Conservation (phyloP, 2,888 invertebrate species). For the Tetanocera ferruginea region DNA sequence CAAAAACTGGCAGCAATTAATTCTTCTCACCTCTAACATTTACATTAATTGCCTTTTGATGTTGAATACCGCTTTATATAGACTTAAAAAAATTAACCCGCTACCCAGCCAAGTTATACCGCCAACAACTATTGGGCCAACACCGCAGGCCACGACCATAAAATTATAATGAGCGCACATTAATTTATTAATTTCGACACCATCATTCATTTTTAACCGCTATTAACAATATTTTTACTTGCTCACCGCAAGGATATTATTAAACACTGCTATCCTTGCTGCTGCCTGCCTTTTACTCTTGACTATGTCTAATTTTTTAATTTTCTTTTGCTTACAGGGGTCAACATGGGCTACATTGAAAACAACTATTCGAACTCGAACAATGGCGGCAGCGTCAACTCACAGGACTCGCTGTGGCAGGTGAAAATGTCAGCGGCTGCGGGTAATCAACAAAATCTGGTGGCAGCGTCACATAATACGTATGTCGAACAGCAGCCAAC, state of each 20-base stretch:
- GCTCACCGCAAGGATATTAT: background rate
- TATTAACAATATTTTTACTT: background rate
- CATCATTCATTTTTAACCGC: background rate
- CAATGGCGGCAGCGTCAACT: slow-evolving; percentile 95
- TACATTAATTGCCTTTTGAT: no score
- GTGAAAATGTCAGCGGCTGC: slow-evolving; percentile 88
- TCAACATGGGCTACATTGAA: slow-evolving; percentile 91
- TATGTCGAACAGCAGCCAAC: slow-evolving; percentile 78
- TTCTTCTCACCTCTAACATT: no score
- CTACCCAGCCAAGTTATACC: background rate
- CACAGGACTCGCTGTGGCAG: slow-evolving; percentile 94
- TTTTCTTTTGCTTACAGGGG: slow-evolving; percentile 73
- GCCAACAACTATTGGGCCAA: background rate
- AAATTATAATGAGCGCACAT: slow-evolving; percentile 39
- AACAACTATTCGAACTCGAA: slow-evolving; percentile 94
- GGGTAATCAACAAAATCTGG: slow-evolving; percentile 76
- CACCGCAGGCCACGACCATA: background rate
- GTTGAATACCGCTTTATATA: no score
- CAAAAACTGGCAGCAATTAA: no score
- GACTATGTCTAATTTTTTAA: slow-evolving; percentile 4
- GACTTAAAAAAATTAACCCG: no score
- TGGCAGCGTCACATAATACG: slow-evolving; percentile 72
- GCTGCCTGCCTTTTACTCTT: background rate
- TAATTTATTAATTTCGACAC: slow-evolving; percentile 42
- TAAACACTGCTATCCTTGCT: background rate